Evolutionary conservation across 2,797 vertebrate species (phyloP).

Genomic region (Sitta carolinensis): DNA sequence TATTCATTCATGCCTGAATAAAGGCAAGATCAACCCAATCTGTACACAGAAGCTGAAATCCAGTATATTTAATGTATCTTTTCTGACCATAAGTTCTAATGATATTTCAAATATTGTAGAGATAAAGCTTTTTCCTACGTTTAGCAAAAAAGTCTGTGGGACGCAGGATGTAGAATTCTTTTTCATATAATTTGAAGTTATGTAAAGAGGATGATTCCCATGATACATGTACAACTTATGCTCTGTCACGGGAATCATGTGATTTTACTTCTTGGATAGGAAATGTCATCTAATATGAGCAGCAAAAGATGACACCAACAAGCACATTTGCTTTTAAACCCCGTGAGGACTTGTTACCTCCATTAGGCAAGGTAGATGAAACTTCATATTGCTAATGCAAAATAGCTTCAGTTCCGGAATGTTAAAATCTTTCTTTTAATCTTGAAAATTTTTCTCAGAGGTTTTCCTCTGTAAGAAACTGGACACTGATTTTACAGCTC

Average conservation of each 20-base stretch:
- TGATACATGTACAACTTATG: neutral
- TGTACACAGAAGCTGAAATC: neutral
- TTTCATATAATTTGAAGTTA: neutral
- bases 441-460: neutral
- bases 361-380: neutral
- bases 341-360: rapidly evolving
- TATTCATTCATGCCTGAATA: neutral
- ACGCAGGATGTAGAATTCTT: neutral
- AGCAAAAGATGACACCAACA: neutral
- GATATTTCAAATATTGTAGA: neutral
- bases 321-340: neutral
- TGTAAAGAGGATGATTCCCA: neutral
- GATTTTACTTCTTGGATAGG: neutral
- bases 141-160: neutral
- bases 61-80: neutral
- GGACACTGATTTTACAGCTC: neutral
- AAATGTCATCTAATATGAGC: neutral
- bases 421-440: neutral
- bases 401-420: neutral
- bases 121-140: neutral
- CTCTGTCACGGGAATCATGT: neutral
- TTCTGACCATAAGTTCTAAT: neutral
- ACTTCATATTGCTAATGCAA: neutral
- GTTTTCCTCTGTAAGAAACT: neutral
- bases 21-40: neutral